Evolutionary conservation across 2,113 vertebrate genomes (phyloP).

Genomic region (Chionomys nivalis): DNA sequence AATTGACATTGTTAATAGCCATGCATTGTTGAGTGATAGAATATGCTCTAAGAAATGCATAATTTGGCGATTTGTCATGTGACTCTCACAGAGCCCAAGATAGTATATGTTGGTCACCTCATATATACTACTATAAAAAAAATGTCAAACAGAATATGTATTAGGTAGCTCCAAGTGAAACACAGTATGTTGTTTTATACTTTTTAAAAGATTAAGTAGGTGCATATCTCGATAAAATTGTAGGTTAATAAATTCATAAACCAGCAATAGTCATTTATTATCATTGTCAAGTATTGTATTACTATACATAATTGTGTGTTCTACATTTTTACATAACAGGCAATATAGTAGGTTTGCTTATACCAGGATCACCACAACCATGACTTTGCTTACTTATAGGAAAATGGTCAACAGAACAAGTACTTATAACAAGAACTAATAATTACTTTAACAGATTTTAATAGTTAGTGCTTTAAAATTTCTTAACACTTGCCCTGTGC

Average conservation of each 20-base stretch:
- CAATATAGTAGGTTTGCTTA: background rate
- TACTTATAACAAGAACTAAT: background rate
- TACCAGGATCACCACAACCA: background rate
- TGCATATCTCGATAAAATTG: no score
- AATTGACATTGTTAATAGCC: no score
- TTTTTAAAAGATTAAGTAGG: no score
- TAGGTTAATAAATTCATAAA: no score
- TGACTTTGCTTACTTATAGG: background rate
- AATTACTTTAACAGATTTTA: background rate
- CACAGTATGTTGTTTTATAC: no score
- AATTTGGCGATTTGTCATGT: no score
- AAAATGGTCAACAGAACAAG: background rate
- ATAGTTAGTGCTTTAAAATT: background rate
- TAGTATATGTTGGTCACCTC: background rate
- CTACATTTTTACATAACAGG: background rate
- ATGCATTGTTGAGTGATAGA: no score
- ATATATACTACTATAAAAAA: background rate
- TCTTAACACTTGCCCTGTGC: background rate
- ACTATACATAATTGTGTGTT: background rate
- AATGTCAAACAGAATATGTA: background rate
- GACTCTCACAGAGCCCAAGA: background rate
- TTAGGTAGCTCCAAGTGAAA: no score
- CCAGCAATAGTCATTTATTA: background rate
- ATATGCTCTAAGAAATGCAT: no score
- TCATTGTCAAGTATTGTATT: background rate